Evolutionary conservation across 2,113 vertebrate species (phyloP).

Genomic region (Todiramphus chloris): DNA sequence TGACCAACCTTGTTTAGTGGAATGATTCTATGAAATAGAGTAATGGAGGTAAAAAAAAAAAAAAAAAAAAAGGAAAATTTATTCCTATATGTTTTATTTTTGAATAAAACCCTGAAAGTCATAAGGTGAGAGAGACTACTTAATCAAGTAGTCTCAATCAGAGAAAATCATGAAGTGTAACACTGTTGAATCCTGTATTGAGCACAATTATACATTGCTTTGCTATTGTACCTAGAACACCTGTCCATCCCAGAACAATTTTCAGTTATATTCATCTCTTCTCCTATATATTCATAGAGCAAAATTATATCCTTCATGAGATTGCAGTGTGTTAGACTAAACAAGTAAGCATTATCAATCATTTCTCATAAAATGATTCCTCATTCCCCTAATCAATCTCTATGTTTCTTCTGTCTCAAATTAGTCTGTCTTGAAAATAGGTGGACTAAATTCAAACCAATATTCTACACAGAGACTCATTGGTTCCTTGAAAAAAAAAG

Average conservation of each 20-base stretch:
- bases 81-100: neutral
- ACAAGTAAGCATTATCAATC: slow-evolving; percentile 4
- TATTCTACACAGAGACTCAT: neutral
- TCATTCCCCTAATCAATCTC: neutral
- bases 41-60: neutral
- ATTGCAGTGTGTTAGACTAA: neutral
- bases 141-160: neutral
- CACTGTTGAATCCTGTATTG: neutral
- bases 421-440: neutral
- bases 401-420: neutral
- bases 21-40: neutral
- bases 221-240: neutral
- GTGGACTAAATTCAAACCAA: neutral
- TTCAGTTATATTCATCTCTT: neutral
- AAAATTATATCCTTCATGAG: neutral
- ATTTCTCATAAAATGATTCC: neutral
- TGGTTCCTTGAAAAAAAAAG: neutral
- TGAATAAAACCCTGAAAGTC: neutral
- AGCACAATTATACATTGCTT: neutral
- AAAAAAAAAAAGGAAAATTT: neutral
- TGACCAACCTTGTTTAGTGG: neutral
- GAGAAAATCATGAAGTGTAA: neutral
- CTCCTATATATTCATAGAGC: neutral
- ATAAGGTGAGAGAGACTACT: neutral
- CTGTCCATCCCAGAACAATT: neutral